Base-by-base conservation (phyloP, 2,113 vertebrate genomes). In the Columbina picui region DNA sequence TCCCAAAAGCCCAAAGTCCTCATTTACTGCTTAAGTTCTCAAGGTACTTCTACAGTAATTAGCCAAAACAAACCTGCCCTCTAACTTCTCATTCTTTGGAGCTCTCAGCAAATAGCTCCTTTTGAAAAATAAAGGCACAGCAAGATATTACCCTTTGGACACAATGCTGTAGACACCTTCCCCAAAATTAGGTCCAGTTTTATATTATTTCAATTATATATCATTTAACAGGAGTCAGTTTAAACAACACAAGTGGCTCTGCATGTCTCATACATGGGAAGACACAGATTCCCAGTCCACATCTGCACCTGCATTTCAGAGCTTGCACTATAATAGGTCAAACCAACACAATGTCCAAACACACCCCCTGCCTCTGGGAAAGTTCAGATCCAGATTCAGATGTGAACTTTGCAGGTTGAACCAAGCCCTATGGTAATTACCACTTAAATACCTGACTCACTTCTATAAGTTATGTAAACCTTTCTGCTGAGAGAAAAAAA, bases 301-400 rank as follows among this genome's bases (percentile, higher is more conserved):
- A 87, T 45, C 60, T 81, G 52, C 34, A 71, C 70, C 41, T 34
- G 25, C 52, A 47, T 70, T 87, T 93, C 87, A 81, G 73, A 89
- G 61, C 32, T 64, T 52, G 47, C 34, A 47, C 61, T 82, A 11
- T 34, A 94, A 84, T 1, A 93, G 75, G 64, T 78, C 92, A 93
- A 67, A 92, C 27, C 26, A 90, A 88, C 47, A 93, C 85, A 83
- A 68, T 43, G 59, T 83, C 74, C 71, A 94, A 94, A 95, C 84
- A 82, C 45, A 82, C 11, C 30, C 84, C 50, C 34, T 63, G 76
- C 55, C 85, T 86, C 82, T 87, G 90, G 83, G 93, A 93, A 96
- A 94, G 85, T 88, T 93, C 59, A 95, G 87, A 87, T 84, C 57
- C 84, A 85, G 67, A 91, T 92, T 93, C 85, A 86, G 88, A 91